These are phyloP conservation scores for Microcebus griseorufus DNA, from an alignment of 2,113 vertebrate genomes.

Conservation along the genomic window DNA sequence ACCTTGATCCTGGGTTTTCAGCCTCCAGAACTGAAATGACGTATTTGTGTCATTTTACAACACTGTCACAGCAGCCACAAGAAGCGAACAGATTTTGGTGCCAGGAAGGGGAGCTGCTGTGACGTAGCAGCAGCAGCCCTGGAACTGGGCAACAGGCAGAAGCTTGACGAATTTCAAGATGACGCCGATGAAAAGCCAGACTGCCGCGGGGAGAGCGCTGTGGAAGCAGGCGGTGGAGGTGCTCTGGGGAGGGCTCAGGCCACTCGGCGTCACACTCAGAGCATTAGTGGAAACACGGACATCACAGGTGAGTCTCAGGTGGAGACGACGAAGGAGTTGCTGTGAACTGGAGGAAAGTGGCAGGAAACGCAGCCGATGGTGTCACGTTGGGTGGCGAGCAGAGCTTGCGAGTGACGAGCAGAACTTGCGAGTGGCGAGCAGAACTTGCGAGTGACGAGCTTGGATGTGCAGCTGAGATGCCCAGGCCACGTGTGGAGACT, in stretches of 20 bases:
- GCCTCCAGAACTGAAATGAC: not conserved
- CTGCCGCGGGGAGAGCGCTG: fast-evolving
- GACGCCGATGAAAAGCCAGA: no score
- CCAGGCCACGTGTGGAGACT: fast-evolving
- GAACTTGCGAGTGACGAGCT: not conserved
- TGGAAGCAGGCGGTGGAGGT: no score
- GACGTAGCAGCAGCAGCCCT: fast-evolving
- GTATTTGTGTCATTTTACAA: no score
- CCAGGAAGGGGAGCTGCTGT: fast-evolving
- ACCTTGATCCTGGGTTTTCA: fast-evolving
- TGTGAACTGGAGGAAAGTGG: no score
- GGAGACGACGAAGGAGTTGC: fast-evolving
- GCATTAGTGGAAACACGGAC: not conserved
- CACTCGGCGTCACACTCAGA: not conserved
- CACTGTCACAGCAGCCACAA: fast-evolving
- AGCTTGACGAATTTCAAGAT: no score
- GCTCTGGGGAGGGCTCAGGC: no score
- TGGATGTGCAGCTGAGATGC: fast-evolving
- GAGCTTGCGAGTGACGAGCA: not conserved
- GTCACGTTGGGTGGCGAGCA: fast-evolving
- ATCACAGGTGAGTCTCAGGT: not conserved
- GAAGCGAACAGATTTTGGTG: fast-evolving
- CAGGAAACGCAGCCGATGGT: fast-evolving
- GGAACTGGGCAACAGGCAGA: fast-evolving
- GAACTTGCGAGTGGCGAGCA: not conserved